Base-by-base conservation (phyloP, 2,888 invertebrate species). In the Listrodromus nycthemerus region DNA sequence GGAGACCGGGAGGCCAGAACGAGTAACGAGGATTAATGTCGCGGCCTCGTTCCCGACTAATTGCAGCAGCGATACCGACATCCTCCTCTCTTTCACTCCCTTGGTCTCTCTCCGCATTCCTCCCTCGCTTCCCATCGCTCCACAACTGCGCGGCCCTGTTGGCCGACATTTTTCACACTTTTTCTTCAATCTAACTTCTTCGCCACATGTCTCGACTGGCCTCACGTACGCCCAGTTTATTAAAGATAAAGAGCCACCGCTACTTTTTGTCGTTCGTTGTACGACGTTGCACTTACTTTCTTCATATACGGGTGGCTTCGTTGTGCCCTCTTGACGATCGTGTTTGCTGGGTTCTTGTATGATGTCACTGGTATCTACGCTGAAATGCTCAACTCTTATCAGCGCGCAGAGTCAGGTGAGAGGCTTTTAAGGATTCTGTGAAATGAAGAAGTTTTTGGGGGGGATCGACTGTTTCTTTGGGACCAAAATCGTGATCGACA, bases 1-100 rank as follows among this genome's bases (percentile, higher is more conserved):
- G 41, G 41, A 63, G 30, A 30, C 30, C 30, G 33, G 33, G 67
- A 70, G 63, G 65, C 55, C 70, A 63, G 41, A 21, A 30, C 41
- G 48, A 45, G 67, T 80, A 83, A 83, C 76, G 67, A 83, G 83
- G 83, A 85, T 84, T 84, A 85, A 85, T 84, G 85, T 84, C 84
- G 79, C 66, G 78, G 71, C 85, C 81, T 74, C 79, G 70, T 81
- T 84, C 78, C 52, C 61, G 84, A 84, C 85, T 85, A 85, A 85
- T 85, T 85, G 85, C 83, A 76, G 21, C 79, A 21, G 78, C 70
- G 66, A 77, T 73, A 83, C 77, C 80, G 67, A 63, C 76, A 55
- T 30, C 50, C 76, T 16, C 8, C n/a, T 45, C 33, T 63, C 24
- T 52, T 52, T 8, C 52, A 10, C 19, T 52, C 71, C 21, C 48